Evolutionary conservation across 1,140 invertebrate genomes (phyloP), one percentile per base, ranked within the genome.

Genomic region (Bombus sibiricus): DNA sequence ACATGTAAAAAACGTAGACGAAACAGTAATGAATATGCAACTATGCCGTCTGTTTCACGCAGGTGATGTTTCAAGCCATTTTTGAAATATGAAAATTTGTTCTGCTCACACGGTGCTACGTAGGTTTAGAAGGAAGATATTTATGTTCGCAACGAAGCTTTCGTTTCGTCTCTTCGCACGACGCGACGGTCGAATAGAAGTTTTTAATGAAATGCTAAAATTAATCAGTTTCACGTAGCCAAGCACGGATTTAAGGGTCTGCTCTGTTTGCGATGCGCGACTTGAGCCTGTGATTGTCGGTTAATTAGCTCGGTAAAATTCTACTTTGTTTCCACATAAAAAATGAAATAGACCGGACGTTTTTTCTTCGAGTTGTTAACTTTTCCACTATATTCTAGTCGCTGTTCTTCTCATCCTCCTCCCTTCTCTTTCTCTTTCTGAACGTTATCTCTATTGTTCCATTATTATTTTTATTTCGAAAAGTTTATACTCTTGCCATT

Each of bases 381-480:
- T 81, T 57, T 22, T 22, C 57, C 34, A 62, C 9, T 5, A 22
- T 53, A 22, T 15, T 22, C 59, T 53, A 22, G 8, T 34, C 15
- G 8, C 57, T 28, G 25, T 28, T 41, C 13, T n/a, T 1, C 8
- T 28, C 25, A 2, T 15, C 28, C 28, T 64, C 0, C 5, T 28
- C 28, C 9, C 10, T 59, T 59, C 2, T 64, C 12, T 64, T 12
- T 22, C 18, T 25, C 18, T 25, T 72, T 41, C 57, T 37, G 22
- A 39, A 22, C 66, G 5, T 53, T 53, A 53, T 22, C 18, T 53
- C 18, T 2, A 18, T 6, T 22, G 47, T 53, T 53, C 5, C 3
- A 13, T 43, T 74, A 64, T 64, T 82, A 73, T 82, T 74, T 82
- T 82, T 82, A 74, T 43, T 73, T 28, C 43, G 9, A 57, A 18